These are phyloP conservation scores for Phocoena sinus DNA, from an alignment of 2,113 vertebrate species.

Conservation along the genomic window DNA sequence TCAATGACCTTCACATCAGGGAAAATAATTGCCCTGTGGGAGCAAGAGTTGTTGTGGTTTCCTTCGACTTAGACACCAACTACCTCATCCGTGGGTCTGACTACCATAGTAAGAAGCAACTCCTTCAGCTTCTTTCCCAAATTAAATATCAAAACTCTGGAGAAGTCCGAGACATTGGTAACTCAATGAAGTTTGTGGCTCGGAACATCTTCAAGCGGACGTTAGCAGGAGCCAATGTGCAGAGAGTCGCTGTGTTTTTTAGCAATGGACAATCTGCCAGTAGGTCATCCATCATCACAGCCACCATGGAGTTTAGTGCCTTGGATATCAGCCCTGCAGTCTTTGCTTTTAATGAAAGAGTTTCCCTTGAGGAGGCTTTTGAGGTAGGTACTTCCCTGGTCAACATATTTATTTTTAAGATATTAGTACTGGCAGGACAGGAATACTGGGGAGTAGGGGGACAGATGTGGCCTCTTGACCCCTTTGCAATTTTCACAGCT, in stretches of 20 bases:
- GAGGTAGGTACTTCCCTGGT: constrained; percentile 77
- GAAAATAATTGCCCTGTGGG: constrained; percentile 87
- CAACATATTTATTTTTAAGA: neutral
- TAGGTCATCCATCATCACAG: constrained; percentile 66
- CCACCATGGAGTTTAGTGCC: constrained; percentile 84
- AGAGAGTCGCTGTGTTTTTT: constrained; percentile 86
- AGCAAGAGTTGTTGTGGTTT: constrained; percentile 83
- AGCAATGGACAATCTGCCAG: constrained; percentile 72
- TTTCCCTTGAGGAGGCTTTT: constrained; percentile 73
- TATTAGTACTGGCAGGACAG: too few relatives aligned
- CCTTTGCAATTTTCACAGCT: neutral
- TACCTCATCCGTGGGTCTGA: constrained; percentile 85
- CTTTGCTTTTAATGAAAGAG: constrained; percentile 76
- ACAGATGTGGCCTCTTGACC: neutral
- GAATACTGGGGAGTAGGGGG: neutral
- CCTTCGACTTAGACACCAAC: constrained; percentile 77
- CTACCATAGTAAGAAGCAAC: constrained; percentile 79
- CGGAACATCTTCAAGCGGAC: constrained; percentile 85
- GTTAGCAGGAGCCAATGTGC: constrained; percentile 73
- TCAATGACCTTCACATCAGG: constrained; percentile 78
- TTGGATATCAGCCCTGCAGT: constrained; percentile 80
- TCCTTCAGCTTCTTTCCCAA: constrained; percentile 80
- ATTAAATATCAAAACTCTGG: constrained; percentile 77
- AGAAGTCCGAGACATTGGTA: constrained; percentile 76
- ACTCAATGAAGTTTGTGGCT: constrained; percentile 86